A percentile compares a stretch with the other conserved stretches of the same genome.
Evolutionary conservation across 2,888 invertebrate species (phyloP).

Genomic region (Drosophila colorata): DNA sequence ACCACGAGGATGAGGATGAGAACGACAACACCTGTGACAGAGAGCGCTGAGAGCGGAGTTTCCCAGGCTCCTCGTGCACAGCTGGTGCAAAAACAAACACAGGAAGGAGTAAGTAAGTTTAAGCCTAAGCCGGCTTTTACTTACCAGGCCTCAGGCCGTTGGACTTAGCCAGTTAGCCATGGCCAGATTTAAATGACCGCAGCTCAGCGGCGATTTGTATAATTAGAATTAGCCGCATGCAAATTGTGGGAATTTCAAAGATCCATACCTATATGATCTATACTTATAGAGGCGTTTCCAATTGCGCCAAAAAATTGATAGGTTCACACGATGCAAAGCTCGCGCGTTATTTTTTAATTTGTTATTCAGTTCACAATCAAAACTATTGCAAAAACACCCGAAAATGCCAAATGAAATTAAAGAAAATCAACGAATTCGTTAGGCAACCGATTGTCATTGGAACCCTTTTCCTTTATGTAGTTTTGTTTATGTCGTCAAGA

Average conservation of each 20-base stretch:
- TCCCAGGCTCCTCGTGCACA: conserved; percentile 69
- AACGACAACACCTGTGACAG: conserved; percentile 46
- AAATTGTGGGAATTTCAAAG: conserved; percentile 70
- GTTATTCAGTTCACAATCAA: conserved; percentile 51
- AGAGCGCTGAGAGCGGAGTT: conserved; percentile 58
- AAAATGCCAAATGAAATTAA: conserved; percentile 63
- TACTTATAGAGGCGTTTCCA: conserved; percentile 32
- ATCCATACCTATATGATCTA: neutral
- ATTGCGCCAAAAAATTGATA: neutral
- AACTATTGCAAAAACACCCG: conserved; percentile 61
- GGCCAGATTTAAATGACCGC: conserved; percentile 78
- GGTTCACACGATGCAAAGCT: conserved; percentile 51
- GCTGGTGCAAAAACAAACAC: conserved; percentile 66
- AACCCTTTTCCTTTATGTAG: conserved; percentile 38
- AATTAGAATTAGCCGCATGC: conserved; percentile 75
- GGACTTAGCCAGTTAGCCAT: conserved; percentile 72
- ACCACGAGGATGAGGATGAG: conserved; percentile 11
- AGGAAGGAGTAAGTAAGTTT: conserved; percentile 73
- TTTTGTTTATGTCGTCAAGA: conserved; percentile 65
- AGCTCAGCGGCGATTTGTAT: conserved; percentile 76
- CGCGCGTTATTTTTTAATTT: conserved; percentile 51
- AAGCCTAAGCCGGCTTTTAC: conserved; percentile 73
- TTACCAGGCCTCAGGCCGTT: conserved; percentile 49
- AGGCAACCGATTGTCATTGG: conserved; percentile 63
- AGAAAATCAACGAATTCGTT: conserved; percentile 65